Evolutionary conservation across 2,113 vertebrate species (phyloP).

Genomic region (Rhadina sibilatrix): DNA sequence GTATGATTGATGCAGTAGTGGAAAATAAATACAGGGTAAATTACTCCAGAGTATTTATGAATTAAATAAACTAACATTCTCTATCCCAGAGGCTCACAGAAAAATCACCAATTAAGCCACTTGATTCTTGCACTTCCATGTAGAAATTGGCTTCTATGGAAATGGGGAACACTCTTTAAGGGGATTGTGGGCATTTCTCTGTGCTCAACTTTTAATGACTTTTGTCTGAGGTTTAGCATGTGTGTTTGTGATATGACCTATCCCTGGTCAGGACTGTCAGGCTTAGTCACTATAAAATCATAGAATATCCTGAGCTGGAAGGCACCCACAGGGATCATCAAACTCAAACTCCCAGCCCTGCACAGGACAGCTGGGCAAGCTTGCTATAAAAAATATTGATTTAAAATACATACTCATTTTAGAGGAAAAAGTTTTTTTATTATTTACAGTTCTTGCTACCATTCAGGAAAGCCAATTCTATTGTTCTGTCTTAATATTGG

Average conservation of each 20-base stretch:
- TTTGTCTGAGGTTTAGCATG: background rate
- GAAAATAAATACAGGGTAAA: slow-evolving; percentile 35
- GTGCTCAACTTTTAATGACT: background rate
- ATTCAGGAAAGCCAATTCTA: background rate
- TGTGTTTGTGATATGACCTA: background rate
- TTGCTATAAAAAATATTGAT: background rate
- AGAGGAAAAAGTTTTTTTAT: background rate
- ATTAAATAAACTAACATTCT: slow-evolving; percentile 14
- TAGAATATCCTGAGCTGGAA: background rate
- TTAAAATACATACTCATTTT: background rate
- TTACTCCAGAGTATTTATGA: background rate
- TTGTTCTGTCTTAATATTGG: background rate
- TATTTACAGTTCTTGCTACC: background rate
- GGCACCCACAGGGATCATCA: background rate
- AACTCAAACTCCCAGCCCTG: background rate
- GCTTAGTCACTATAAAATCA: background rate
- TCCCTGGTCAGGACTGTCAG: background rate
- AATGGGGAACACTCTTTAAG: background rate
- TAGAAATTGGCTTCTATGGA: background rate
- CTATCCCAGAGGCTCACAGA: background rate
- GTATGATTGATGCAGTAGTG: background rate
- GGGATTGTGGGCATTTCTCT: background rate
- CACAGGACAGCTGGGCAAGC: background rate
- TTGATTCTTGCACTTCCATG: background rate
- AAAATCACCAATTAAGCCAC: background rate